These are phyloP conservation scores for Myopa testacea DNA, from an alignment of 2,888 invertebrate species.

Conservation along the genomic window DNA sequence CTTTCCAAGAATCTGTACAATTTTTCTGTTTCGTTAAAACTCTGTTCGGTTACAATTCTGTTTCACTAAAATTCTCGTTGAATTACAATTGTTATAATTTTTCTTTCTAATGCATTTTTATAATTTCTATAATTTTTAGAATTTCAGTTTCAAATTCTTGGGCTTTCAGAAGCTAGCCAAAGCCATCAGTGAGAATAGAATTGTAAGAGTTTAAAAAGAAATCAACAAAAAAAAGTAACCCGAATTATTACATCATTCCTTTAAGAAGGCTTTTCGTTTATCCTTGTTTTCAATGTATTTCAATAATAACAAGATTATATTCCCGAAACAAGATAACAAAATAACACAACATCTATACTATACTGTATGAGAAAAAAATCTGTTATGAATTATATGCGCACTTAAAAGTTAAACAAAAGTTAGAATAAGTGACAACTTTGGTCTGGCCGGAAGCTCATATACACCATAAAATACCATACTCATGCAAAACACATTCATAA, in stretches of 20 bases:
- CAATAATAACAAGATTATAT: too few species aligned
- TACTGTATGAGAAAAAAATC: too few species aligned
- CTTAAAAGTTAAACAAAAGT: too few species aligned
- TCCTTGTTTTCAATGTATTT: neutral
- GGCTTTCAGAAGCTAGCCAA: conserved; percentile 63
- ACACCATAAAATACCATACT: too few species aligned
- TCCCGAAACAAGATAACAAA: too few species aligned
- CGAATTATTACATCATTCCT: neutral
- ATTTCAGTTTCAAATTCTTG: conserved; percentile 54
- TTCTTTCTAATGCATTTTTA: neutral
- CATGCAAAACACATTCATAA: too few species aligned
- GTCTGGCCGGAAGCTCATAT: too few species aligned
- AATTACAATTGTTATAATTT: neutral
- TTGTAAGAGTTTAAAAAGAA: conserved; percentile 56
- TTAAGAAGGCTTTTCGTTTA: neutral
- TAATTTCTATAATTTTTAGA: conserved; percentile 9
- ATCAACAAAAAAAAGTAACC: neutral
- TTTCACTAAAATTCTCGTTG: neutral
- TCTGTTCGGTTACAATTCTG: neutral
- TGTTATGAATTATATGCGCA: too few species aligned
- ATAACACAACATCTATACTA: too few species aligned
- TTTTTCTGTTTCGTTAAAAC: neutral
- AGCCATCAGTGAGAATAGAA: conserved; percentile 61
- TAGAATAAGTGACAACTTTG: too few species aligned
- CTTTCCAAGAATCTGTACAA: too few species aligned